Conservation (phyloP, 2,888 invertebrate species). For the Eupeodes luniger region DNA sequence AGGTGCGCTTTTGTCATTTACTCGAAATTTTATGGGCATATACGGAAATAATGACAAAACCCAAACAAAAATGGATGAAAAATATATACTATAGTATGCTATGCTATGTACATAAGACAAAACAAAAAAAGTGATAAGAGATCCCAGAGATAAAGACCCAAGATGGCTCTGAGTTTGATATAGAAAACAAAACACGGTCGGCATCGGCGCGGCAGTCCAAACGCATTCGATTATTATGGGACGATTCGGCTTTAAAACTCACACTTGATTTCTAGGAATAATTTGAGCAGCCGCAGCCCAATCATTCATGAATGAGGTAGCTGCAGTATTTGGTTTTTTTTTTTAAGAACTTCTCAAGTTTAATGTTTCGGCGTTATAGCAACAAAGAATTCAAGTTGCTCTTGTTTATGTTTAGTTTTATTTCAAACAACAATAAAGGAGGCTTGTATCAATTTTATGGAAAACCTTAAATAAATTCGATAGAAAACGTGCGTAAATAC, state of each 20-base stretch:
- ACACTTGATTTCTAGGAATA: slow-evolving; percentile 71
- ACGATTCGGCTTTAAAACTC: slow-evolving; percentile 67
- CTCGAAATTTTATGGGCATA: slow-evolving; percentile 60
- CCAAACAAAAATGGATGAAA: slow-evolving; percentile 29
- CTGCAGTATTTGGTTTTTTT: slow-evolving; percentile 36
- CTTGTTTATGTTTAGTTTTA: slow-evolving; percentile 73
- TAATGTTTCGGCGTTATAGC: slow-evolving; percentile 37
- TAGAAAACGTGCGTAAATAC: not conserved
- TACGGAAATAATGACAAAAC: slow-evolving; percentile 47
- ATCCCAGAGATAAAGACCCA: slow-evolving; percentile 41
- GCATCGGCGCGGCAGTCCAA: not conserved
- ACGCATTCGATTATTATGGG: not conserved
- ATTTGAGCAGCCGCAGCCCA: slow-evolving; percentile 67
- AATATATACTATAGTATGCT: not conserved
- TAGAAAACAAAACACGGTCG: not conserved
- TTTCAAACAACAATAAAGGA: slow-evolving; percentile 34
- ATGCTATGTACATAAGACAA: not conserved
- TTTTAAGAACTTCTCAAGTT: slow-evolving; percentile 41
- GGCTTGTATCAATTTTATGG: slow-evolving; percentile 25
- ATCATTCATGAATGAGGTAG: slow-evolving; percentile 73
- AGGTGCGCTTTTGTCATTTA: slow-evolving; percentile 73
- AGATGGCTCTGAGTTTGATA: not conserved
- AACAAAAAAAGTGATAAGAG: slow-evolving; percentile 2
- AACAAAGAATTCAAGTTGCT: slow-evolving; percentile 50
- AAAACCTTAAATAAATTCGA: slow-evolving; percentile 11